Percentiles rank a stretch among this genome's conserved stretches.
These are phyloP conservation scores for Perdita meconis DNA, from an alignment of 2,888 invertebrate species.

Conservation along the genomic window DNA sequence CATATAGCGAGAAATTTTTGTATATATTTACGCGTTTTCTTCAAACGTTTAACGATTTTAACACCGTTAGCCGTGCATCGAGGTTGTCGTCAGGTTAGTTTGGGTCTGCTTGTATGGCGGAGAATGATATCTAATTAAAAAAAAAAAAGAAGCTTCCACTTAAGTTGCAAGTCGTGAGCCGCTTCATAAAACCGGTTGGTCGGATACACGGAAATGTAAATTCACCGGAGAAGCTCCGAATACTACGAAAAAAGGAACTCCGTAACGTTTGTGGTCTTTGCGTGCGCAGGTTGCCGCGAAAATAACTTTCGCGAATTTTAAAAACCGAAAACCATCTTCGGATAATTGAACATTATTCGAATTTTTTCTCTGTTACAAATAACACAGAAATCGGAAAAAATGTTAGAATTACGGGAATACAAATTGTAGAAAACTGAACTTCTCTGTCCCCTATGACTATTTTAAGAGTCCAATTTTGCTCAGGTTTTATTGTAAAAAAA, in stretches of 20 bases:
- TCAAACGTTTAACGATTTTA: background rate
- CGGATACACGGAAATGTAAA: slow-evolving; percentile 64
- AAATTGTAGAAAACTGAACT: too few species aligned
- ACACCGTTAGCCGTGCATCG: slow-evolving; percentile 12
- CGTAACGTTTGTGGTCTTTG: slow-evolving; percentile 18
- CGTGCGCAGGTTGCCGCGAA: slow-evolving; percentile 6
- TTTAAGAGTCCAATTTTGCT: too few species aligned
- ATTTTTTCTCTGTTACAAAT: too few species aligned
- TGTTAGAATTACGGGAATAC: too few species aligned
- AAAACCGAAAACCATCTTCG: background rate
- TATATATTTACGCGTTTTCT: too few species aligned
- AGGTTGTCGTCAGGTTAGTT: slow-evolving; percentile 23
- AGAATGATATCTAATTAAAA: slow-evolving; percentile 34
- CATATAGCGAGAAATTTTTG: too few species aligned
- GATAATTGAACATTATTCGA: too few species aligned
- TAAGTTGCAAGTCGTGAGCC: slow-evolving; percentile 51
- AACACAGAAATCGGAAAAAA: too few species aligned
- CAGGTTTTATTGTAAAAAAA: too few species aligned
- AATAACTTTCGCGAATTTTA: slow-evolving; percentile 2
- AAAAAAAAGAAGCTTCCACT: slow-evolving; percentile 48
- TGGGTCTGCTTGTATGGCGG: background rate
- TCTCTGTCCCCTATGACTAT: too few species aligned
- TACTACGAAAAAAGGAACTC: slow-evolving; percentile 38
- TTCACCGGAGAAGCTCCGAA: slow-evolving; percentile 38
- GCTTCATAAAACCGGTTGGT: slow-evolving; percentile 62